Evolutionary conservation across 2,797 vertebrate genomes (phyloP), one percentile per base, ranked within the genome.

Genomic region (Sitta carolinensis): DNA sequence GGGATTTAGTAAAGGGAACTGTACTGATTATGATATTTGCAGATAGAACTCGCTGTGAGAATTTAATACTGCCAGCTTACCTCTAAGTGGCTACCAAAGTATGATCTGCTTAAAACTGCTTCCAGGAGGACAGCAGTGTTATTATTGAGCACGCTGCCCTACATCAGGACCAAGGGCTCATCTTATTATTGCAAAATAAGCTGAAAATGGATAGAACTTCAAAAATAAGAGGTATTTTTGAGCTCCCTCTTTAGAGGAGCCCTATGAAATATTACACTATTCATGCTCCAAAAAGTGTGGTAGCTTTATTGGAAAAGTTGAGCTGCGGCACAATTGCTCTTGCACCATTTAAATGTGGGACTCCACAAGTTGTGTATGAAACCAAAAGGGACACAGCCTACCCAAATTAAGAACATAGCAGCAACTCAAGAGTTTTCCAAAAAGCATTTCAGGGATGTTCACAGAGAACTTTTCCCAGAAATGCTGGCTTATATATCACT

Each of bases 391-490:
- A 89, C 18, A 54, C 11, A 62, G 70, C 36, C 2, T n/a, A 84
- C 78, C 15, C 55, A 67, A 80, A 82, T 68, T 23, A 79, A 64
- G 61, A 76, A 90, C 77, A 52, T 26, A 67, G 54, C 23, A 88
- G 38, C 48, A 72, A 73, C 70, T 38, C 30, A 50, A 69, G 43
- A 70, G 38, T 91, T 90, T 87, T 94, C 61, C 54, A 67, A 55
- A 52, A 87, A 87, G 36, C 45, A 32, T 86, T 68, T 94, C 88
- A 85, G 12, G 40, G 59, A 67, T 78, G 55, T 48, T 75, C 51
- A 51, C 74, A 73, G 47, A 78, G 32, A 94, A 75, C 57, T 91
- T 88, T 82, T 76, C 82, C 81, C 84, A 88, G 93, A 94, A 94
- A 76, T 74, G 62, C 43, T 89, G 79, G 32, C 78, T 78, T 93